Conservation (phyloP, 1,140 invertebrate species). For the Dendrolimus kikuchii region DNA sequence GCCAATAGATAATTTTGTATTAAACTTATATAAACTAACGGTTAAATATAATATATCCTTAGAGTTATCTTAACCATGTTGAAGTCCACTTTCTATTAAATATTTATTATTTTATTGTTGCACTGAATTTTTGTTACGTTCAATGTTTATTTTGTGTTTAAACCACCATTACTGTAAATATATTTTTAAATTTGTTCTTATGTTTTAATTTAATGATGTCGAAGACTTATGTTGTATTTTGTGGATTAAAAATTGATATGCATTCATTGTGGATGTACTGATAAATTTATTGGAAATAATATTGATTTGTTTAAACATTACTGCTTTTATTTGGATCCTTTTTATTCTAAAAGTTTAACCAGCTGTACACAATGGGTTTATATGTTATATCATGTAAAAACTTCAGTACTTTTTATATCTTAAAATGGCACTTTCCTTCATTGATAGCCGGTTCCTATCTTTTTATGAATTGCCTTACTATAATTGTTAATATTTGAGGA, state of each 20-base stretch:
- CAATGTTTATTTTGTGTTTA: conserved; percentile 66
- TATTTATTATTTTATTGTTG: conserved; percentile 71
- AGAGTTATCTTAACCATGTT: conserved; percentile 65
- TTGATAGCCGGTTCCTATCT: too few species aligned
- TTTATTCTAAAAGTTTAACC: not conserved
- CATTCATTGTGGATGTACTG: conserved; percentile 68
- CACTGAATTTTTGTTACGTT: conserved; percentile 67
- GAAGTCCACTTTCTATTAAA: conserved; percentile 57
- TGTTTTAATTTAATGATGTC: conserved; percentile 55
- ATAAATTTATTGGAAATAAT: conserved; percentile 71
- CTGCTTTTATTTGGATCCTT: conserved; percentile 25
- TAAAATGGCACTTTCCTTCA: too few species aligned
- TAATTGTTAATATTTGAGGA: too few species aligned
- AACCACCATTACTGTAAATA: conserved; percentile 66
- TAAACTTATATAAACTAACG: conserved; percentile 61
- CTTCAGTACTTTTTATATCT: too few species aligned
- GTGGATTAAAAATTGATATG: conserved; percentile 47
- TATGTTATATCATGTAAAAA: too few species aligned
- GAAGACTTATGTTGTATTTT: conserved; percentile 65
- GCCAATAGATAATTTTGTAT: conserved; percentile 68
- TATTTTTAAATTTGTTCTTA: conserved; percentile 44
- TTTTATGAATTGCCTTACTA: too few species aligned
- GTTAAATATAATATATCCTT: conserved; percentile 52
- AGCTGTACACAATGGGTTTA: not conserved
- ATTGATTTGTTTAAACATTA: conserved; percentile 66